Evolutionary conservation across 2,113 vertebrate genomes (phyloP), one percentile per base, ranked within the genome.

Genomic region (Pionites leucogaster): DNA sequence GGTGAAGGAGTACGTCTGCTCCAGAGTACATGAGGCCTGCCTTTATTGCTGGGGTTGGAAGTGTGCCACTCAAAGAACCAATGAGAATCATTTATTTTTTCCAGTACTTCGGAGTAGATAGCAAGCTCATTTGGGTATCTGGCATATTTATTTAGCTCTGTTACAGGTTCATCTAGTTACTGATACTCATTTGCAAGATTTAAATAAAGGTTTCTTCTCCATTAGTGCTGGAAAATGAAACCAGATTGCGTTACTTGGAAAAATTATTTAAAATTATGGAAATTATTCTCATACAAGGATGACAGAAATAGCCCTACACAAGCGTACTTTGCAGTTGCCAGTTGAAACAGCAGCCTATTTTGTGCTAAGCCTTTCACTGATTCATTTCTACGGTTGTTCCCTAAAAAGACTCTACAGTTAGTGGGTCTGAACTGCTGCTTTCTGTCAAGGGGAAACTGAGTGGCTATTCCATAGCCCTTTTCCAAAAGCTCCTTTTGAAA

Each of bases 241-340:
- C 23, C 70, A 85, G 81, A 82, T 77, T 77, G 57, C 67, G 39
- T 82, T 68, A 84, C 80, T 92, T 74, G 86, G 83, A 93, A 92
- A 93, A 93, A 88, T 68, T 7, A 71, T 57, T 84, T 84, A 28
- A 88, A 94, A 92, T 49, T 17, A 93, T 76, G 80, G 83, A 93
- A 96, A 84, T 91, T 42, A 77, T 76, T 93, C 67, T 65, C 50
- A n/a, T 68, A n/a, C 1, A 6, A 88, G 82, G 75, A 46, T 39
- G 90, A 88, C 90, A 94, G 77, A 97, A 97, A 96, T 95, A 97
- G 69, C 85, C 47, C 80, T 74, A 57, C 53, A 82, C 59, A 86
- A 96, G 57, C 6, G 52, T 50, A 55, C 86, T 91, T 69, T 1
- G 4, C 70, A 87, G 75, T 83, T 82, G 76, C 87, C 85, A 92